Base-by-base conservation (phyloP, 2,797 vertebrate species). In the Delichon dasypus region DNA sequence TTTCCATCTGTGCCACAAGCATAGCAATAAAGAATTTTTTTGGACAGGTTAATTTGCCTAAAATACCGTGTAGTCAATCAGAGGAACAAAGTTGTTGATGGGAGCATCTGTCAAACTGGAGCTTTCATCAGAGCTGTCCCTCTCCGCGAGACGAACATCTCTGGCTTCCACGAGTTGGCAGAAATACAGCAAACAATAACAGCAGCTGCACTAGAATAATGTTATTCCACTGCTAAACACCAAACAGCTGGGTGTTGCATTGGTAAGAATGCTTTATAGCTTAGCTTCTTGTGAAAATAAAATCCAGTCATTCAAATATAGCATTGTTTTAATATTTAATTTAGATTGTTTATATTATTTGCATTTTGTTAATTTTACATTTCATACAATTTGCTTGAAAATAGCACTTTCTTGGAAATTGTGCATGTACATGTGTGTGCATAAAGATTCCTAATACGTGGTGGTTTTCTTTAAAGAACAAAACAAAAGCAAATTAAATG, bases 21-120 rank as follows among this genome's bases (percentile, higher is more conserved):
- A 6, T 47, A 67, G 95, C 94, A 90, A 97, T 96, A 97, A 97
- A 97, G 95, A 94, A 94, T 89, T 84, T 97, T 95, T 96, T 91
- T 95, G 96, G 97, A 97, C 97, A 97, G 97, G 97, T 98, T 97
- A 97, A 97, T 97, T 97, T 98, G 97, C 97, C 96, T 97, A 96
- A 97, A 98, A 97, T 88, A 94, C 94, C 85, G 25, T 93, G 94
- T 95, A 94, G 97, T 97, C 97, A 96, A 92, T 97, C 97, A 97
- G 97, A 97, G 92, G 79, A 96, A 96, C 96, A 94, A 92, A 97
- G 97, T 92, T 93, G 97, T 96, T 95, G 97, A 97, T 90, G 94
- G 94, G 86, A 68, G 55, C 97, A 87, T 97, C 97, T 97, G 97
- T 97, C 97, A 97, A 88, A 92, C 68, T 48, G 47, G 94, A 87